Evolutionary conservation across 2,888 invertebrate genomes (phyloP), one percentile per base, ranked within the genome.

Genomic region (Heliconius aoede): DNA sequence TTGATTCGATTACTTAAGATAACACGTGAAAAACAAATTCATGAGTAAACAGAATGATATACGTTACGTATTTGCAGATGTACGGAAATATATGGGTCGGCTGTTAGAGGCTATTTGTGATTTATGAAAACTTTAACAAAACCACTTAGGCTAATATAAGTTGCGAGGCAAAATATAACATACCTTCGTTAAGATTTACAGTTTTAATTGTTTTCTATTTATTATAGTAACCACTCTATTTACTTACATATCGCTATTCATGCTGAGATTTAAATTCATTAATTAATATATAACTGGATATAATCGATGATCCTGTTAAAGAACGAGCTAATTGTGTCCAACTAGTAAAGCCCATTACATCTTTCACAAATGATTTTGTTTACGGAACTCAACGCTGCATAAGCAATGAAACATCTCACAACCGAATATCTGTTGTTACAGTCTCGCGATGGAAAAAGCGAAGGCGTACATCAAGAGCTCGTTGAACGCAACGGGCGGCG

Each of bases 391-490:
- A 46, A 46, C 46, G 46, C 46, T 18, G 18, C 18, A 55, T 3
- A 9, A 55, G n/a, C 9, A 55, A 8, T 8, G n/a, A 55, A 55
- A 8, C n/a, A n/a, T 3, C 55, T 55, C 9, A 55, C n/a, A 55
- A 55, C 3, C 8, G 55, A 71, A 40, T 62, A 69, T 60, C 21
- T n/a, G 26, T 82, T 81, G 81, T 81, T 83, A 18, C 83, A 84
- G 85, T 81, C 83, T 81, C 82, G 84, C 83, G 83, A 96, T 96
- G 96, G 96, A 96, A 94, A 96, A 95, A 89, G 96, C 95, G 87
- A 96, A 96, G 94, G 95, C 96, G 82, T 96, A 96, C 87, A 96
- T 96, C 90, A 96, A 96, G 92, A 96, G 96, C 91, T 96, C 96
- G 92, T 95, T 96, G 86, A 95, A 95, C 89, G 95, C 95, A 84